A percentile compares a stretch with the other conserved stretches of the same genome.
Evolutionary conservation across 2,888 invertebrate genomes (phyloP).

Genomic region (Dione vanillae): DNA sequence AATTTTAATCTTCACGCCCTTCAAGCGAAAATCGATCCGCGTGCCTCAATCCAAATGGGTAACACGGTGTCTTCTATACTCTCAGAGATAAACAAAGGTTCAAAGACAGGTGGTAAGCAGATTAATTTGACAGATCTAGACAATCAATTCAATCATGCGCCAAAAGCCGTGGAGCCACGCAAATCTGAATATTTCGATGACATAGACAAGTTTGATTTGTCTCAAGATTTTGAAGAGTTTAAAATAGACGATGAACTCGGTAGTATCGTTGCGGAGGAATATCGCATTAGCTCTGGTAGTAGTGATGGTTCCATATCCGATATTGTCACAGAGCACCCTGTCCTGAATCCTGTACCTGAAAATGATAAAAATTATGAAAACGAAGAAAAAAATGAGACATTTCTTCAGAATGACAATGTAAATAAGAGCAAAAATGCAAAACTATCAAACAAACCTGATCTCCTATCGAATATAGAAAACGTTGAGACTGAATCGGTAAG

Average conservation of each 20-base stretch:
- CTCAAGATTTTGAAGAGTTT: slow-evolving; percentile 92
- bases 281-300: slow-evolving; percentile 81
- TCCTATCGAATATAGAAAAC: slow-evolving; percentile 82
- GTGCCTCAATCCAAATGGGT: slow-evolving; percentile 85
- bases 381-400: slow-evolving; percentile 63
- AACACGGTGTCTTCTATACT: slow-evolving; percentile 85
- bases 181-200: slow-evolving; percentile 80
- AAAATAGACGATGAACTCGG: slow-evolving; percentile 89
- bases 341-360: slow-evolving; percentile 64
- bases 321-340: slow-evolving; percentile 71
- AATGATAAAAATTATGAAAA: slow-evolving; percentile 61
- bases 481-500: slow-evolving; percentile 85
- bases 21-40: slow-evolving; percentile 77
- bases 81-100: slow-evolving; percentile 84
- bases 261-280: slow-evolving; percentile 79
- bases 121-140: slow-evolving; percentile 77
- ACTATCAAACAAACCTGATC: slow-evolving; percentile 81
- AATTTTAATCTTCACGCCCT: slow-evolving; percentile 73
- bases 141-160: slow-evolving; percentile 71
- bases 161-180: slow-evolving; percentile 66
- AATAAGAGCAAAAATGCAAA: slow-evolving; percentile 74
- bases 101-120: slow-evolving; percentile 73
- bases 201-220: slow-evolving; percentile 87
- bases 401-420: slow-evolving; percentile 66
- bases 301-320: slow-evolving; percentile 78